Evolutionary conservation across 2,113 vertebrate species (phyloP).

Genomic region (Ophthalmolycus amberensis): DNA sequence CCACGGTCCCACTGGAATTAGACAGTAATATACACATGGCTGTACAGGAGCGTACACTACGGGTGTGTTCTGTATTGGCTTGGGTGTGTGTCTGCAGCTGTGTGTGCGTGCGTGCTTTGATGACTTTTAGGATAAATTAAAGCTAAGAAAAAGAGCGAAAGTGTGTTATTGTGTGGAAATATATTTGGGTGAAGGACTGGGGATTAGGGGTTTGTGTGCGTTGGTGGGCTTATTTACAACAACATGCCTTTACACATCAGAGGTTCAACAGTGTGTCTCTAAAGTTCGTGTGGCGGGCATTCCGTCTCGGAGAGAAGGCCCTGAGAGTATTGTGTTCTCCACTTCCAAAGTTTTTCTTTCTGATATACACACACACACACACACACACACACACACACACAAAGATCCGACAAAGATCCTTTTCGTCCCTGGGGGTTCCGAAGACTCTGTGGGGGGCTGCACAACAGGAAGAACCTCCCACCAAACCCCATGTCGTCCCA

Average conservation of each 20-base stretch:
- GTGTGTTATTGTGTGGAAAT: constrained; percentile 14
- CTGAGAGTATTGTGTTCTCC: constrained; percentile 5
- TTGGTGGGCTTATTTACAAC: constrained; percentile 34
- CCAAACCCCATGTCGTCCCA: constrained; percentile 50
- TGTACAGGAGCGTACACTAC: not conserved
- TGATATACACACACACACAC: constrained; percentile 27
- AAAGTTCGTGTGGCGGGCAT: constrained; percentile 55
- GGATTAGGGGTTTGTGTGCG: constrained; percentile 21
- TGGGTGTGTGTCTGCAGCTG: not conserved
- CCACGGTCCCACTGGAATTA: constrained; percentile 50
- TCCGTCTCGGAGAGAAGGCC: constrained; percentile 44
- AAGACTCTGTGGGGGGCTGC: constrained; percentile 53
- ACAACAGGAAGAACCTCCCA: constrained; percentile 63
- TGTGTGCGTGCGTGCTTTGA: not conserved
- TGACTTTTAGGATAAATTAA: constrained; percentile 46
- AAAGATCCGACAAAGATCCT: constrained; percentile 46
- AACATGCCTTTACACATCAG: constrained; percentile 32
- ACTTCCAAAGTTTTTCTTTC: constrained; percentile 26
- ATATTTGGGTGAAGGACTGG: constrained; percentile 10
- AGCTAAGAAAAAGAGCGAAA: not conserved
- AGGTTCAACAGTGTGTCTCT: constrained; percentile 46
- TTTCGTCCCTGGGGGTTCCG: constrained; percentile 39
- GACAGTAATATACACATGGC: constrained; percentile 48
- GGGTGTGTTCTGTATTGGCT: constrained; percentile 15
- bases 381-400: constrained; percentile 32